Percentiles rank a stretch among this genome's conserved stretches.
phyloP scores from a whole-genome alignment of 1,140 invertebrate species.

The Drosophila prosaltans region DNA sequence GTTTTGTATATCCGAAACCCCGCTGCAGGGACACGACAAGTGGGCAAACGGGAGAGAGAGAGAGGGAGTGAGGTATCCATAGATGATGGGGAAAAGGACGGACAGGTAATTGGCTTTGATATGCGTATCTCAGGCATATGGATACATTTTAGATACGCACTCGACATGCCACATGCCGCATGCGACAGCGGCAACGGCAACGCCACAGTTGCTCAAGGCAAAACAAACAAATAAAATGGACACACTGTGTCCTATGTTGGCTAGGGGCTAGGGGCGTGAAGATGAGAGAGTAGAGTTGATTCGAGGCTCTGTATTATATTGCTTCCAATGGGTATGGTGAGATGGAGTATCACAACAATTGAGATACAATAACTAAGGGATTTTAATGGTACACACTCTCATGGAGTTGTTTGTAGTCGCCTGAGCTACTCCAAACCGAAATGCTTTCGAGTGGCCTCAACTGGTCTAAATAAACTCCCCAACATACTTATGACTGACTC shows the following conservation, averaged over 20 bases:
- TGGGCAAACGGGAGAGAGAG: conserved; percentile 13
- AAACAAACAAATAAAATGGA: conserved; percentile 19
- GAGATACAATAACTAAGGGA: neutral
- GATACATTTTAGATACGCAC: conserved; percentile 69
- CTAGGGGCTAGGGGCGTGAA: neutral
- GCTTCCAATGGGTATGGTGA: no score
- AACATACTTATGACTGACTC: conserved; percentile 2
- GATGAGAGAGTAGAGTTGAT: neutral
- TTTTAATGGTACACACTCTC: conserved; percentile 4
- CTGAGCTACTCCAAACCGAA: no score
- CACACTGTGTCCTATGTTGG: conserved; percentile 1
- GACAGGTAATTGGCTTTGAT: conserved; percentile 74
- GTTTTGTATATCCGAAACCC: conserved; percentile 59
- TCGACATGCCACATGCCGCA: conserved; percentile 27
- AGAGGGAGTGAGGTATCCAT: neutral
- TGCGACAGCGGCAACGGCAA: conserved; percentile 7
- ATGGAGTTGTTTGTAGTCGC: no score
- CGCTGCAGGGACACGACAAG: conserved; percentile 50
- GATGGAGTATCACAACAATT: neutral
- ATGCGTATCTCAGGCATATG: conserved; percentile 67
- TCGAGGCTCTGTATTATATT: neutral
- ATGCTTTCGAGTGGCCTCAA: neutral
- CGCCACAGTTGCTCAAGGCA: conserved; percentile 15
- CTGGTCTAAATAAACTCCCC: conserved; percentile 9
- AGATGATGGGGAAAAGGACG: conserved; percentile 21